A percentile compares a stretch with the other conserved stretches of the same genome.
Conservation (phyloP, 2,113 vertebrate genomes). For the Halichoerus grypus region DNA sequence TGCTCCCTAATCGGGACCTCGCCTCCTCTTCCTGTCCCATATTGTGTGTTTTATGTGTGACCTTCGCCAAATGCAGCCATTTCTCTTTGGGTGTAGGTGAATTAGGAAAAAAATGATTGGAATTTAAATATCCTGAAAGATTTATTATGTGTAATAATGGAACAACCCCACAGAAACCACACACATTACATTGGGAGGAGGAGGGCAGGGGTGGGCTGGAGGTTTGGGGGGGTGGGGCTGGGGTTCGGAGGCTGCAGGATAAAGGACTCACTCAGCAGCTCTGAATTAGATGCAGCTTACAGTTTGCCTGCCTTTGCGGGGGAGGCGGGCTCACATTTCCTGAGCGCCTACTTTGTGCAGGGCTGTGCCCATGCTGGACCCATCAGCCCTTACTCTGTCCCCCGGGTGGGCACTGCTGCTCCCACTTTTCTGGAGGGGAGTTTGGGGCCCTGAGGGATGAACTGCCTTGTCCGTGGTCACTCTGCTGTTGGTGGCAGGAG, state of each 20-base stretch:
- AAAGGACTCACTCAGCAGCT: not conserved
- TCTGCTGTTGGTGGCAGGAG: not conserved
- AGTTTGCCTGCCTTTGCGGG: rapidly evolving
- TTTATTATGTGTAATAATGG: not conserved
- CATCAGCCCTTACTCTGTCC: not conserved
- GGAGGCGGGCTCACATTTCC: not conserved
- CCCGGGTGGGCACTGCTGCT: no score
- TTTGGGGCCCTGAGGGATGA: not conserved
- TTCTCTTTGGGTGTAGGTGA: constrained; percentile 41
- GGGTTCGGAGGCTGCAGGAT: rapidly evolving
- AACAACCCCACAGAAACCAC: not conserved
- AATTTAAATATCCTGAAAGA: constrained; percentile 1
- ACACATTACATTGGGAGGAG: not conserved
- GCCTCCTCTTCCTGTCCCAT: not conserved
- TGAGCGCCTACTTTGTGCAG: not conserved
- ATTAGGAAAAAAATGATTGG: not conserved
- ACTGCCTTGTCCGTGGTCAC: not conserved
- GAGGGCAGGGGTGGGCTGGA: not conserved
- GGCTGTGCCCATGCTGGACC: rapidly evolving
- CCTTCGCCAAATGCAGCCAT: constrained; percentile 30
- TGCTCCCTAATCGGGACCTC: constrained; percentile 52
- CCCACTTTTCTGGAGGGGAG: not conserved
- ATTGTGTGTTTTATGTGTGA: not conserved
- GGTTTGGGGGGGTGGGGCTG: no score
- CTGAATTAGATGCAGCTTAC: not conserved